phyloP scores from a whole-genome alignment of 1,140 invertebrate species.

The Hestina assimilis region DNA sequence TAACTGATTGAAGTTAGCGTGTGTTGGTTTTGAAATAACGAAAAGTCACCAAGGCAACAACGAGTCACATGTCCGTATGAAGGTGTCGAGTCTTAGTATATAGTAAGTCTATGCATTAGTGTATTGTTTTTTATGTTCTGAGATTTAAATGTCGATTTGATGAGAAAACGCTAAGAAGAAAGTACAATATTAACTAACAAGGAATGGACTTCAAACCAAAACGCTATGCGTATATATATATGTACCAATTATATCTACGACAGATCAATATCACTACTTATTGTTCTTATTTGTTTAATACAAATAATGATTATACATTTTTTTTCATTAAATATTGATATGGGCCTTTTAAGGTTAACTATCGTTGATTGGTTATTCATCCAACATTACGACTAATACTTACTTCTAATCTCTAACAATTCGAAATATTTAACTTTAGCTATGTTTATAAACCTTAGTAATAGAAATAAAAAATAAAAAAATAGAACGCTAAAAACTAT shows the following conservation, averaged over 20 bases:
- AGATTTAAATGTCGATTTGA: too few relatives aligned
- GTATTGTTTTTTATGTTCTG: too few relatives aligned
- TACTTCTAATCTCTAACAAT: constrained; percentile 58
- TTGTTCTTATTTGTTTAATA: constrained; percentile 71
- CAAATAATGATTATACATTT: constrained; percentile 72
- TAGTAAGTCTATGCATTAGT: too few relatives aligned
- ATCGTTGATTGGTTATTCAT: constrained; percentile 50
- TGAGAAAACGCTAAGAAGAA: too few relatives aligned
- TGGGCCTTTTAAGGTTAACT: constrained; percentile 72
- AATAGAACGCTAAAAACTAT: constrained; percentile 50
- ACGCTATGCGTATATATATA: constrained; percentile 57
- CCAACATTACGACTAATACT: constrained; percentile 58
- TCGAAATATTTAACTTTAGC: constrained; percentile 53
- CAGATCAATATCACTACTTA: constrained; percentile 70
- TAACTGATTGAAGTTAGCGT: too few relatives aligned
- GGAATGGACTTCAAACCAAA: constrained; percentile 40
- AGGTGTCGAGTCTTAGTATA: too few relatives aligned
- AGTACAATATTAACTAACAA: constrained; percentile 24
- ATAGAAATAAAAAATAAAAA: constrained; percentile 49
- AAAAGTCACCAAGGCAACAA: too few relatives aligned
- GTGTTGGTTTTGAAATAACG: too few relatives aligned
- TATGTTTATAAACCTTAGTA: constrained; percentile 31
- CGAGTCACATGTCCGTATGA: too few relatives aligned
- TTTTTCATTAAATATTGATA: constrained; percentile 77
- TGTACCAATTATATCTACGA: constrained; percentile 39